Evolutionary conservation across 2,888 invertebrate species (phyloP).

Genomic region (Chymomyza fuscimana): DNA sequence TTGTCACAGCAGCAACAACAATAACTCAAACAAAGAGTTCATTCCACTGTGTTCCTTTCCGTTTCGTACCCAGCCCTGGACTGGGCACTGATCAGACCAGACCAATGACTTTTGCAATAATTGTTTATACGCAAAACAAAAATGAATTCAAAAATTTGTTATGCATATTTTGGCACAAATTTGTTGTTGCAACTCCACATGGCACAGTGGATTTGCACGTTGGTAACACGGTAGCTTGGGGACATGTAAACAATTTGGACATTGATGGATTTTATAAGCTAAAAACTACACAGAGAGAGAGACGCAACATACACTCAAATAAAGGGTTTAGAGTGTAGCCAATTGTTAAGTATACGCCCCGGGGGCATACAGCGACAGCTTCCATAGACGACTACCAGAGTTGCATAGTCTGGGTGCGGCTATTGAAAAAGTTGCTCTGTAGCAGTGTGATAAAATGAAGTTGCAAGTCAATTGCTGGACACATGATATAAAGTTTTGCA

Average conservation of each 20-base stretch:
- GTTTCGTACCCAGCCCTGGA: neutral
- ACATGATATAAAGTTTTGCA: conserved; percentile 33
- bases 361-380: neutral
- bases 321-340: neutral
- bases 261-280: neutral
- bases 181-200: neutral
- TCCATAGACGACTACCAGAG: neutral
- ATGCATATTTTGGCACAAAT: neutral
- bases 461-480: conserved; percentile 8
- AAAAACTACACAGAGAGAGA: neutral
- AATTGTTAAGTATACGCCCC: neutral
- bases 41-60: conserved; percentile 2
- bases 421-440: neutral
- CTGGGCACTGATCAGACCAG: too few relatives aligned
- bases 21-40: conserved; percentile 11
- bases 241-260: neutral
- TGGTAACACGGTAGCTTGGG: neutral
- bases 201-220: too few relatives aligned
- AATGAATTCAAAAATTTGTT: neutral
- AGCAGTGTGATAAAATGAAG: neutral
- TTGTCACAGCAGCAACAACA: conserved; percentile 26
- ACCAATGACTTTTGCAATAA: neutral
- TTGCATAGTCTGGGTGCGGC: neutral
- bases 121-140: neutral
- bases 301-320: too few relatives aligned